These are phyloP conservation scores for Nipponacmea schrenckii DNA, from an alignment of 2,888 invertebrate genomes.

Conservation along the genomic window DNA sequence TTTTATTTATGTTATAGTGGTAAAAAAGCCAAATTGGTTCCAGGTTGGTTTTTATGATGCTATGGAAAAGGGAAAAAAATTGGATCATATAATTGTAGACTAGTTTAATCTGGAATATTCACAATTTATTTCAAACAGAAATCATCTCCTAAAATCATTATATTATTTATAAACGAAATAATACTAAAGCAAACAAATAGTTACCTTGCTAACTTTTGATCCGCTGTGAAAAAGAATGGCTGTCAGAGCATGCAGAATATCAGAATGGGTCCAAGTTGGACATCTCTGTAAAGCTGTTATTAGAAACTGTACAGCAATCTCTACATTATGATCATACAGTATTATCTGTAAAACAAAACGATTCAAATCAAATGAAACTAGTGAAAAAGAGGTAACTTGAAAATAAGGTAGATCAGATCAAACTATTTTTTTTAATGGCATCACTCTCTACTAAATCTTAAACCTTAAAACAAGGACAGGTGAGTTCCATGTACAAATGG, in stretches of 20 bases:
- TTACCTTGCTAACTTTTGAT: constrained; percentile 43
- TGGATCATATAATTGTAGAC: neutral
- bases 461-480: no score
- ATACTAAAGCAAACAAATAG: no score
- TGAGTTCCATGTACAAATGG: neutral
- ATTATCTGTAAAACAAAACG: constrained; percentile 35
- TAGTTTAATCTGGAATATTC: neutral
- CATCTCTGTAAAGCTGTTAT: constrained; percentile 48
- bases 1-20: no score
- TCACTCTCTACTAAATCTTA: no score
- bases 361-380: neutral
- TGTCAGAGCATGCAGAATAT: constrained; percentile 54
- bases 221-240: constrained; percentile 55
- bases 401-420: no score
- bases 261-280: constrained; percentile 47
- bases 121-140: no score
- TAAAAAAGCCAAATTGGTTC: no score
- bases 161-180: no score
- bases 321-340: constrained; percentile 37
- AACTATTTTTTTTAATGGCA: no score
- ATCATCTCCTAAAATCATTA: no score
- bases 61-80: neutral
- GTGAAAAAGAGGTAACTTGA: no score
- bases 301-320: constrained; percentile 47
- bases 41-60: no score